Evolutionary conservation across 2,888 invertebrate genomes (phyloP).

Genomic region (Pyrocoelia pectoralis): DNA sequence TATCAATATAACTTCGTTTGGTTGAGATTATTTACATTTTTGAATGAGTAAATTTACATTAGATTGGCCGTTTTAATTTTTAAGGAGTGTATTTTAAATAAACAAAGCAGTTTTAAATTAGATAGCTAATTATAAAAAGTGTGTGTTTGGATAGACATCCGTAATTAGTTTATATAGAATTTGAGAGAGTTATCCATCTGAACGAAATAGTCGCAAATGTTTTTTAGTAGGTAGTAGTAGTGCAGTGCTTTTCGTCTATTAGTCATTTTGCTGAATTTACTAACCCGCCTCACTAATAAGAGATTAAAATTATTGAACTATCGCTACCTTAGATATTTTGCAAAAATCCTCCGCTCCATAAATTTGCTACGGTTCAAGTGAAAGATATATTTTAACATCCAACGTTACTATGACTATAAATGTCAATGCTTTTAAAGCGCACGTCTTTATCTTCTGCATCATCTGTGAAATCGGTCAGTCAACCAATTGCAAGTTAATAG

Average conservation of each 20-base stretch:
- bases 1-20: constrained; percentile 46
- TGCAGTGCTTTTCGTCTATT: too few species aligned
- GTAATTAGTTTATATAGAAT: constrained; percentile 1
- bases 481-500: constrained; percentile 31
- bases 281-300: too few species aligned
- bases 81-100: constrained; percentile 25
- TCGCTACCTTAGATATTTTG: too few species aligned
- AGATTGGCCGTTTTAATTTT: constrained; percentile 36
- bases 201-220: too few species aligned
- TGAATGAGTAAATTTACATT: constrained; percentile 34
- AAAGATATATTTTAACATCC: too few species aligned
- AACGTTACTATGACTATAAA: too few species aligned
- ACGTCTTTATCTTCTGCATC: constrained; percentile 34
- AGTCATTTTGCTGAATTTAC: too few species aligned
- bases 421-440: too few species aligned
- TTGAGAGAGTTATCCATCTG: neutral
- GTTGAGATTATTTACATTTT: constrained; percentile 34
- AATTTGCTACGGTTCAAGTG: too few species aligned
- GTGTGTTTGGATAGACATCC: neutral
- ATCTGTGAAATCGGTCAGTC: constrained; percentile 40
- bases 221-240: too few species aligned
- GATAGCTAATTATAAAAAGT: constrained; percentile 16
- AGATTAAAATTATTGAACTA: too few species aligned
- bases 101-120: constrained; percentile 10
- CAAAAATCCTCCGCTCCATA: too few species aligned